These are phyloP conservation scores for Aurelia coerulea DNA, from an alignment of 30 jellyfish, hydroid and myxozoan species.

Conservation along the genomic window DNA sequence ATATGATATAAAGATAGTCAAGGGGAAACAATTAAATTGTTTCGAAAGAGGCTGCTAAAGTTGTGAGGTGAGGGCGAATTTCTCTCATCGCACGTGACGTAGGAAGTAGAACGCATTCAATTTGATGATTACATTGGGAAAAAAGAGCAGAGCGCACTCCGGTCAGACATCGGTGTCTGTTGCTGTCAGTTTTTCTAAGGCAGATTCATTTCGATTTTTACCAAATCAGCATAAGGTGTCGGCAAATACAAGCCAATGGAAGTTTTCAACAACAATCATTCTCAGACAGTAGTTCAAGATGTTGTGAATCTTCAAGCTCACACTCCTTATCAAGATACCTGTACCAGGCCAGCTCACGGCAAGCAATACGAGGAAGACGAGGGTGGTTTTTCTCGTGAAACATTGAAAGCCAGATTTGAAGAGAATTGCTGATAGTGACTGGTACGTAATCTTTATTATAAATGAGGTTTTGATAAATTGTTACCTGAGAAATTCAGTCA, in stretches of 20 bases:
- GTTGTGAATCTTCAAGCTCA: slow-evolving; percentile 18
- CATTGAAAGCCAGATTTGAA: slow-evolving; percentile 6
- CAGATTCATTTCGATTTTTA: slow-evolving; percentile 1
- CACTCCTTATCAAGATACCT: slow-evolving; percentile 33
- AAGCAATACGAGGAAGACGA: neutral
- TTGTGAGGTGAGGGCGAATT: slow-evolving; percentile 26
- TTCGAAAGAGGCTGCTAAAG: neutral
- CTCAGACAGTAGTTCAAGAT: neutral
- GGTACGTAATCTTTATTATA: neutral
- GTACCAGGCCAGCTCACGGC: neutral
- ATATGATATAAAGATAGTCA: slow-evolving; percentile 6
- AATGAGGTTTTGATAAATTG: neutral
- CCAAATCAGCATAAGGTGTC: slow-evolving; percentile 15
- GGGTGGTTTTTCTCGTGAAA: neutral
- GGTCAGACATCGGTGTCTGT: neutral
- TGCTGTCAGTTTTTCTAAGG: neutral
- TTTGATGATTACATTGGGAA: neutral
- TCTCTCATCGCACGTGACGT: slow-evolving; percentile 20
- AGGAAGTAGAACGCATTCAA: slow-evolving; percentile 18
- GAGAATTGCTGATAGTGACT: neutral
- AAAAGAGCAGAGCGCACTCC: neutral
- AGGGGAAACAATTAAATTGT: neutral
- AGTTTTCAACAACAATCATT: slow-evolving; percentile 4
- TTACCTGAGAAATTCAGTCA: slow-evolving; percentile 6
- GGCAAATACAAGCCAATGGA: slow-evolving; percentile 13